These are phyloP conservation scores for Heteromormyrus szaboi DNA, from an alignment of 2,797 vertebrate genomes.

Conservation along the genomic window DNA sequence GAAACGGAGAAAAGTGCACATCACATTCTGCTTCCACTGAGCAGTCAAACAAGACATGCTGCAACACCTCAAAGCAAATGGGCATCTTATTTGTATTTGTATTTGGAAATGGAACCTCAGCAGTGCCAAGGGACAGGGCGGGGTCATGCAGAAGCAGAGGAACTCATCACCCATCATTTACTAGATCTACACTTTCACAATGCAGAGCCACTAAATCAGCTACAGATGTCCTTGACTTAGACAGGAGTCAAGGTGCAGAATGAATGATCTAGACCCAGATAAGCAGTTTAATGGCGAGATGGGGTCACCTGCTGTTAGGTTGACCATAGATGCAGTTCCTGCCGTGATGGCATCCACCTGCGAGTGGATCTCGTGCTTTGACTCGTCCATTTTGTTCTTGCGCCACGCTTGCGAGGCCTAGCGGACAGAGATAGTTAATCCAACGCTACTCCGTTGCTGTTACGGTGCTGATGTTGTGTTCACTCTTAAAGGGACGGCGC, in stretches of 20 bases:
- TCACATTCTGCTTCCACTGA: not conserved
- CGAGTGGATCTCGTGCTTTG: constrained; percentile 96
- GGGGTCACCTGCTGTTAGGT: constrained; percentile 81
- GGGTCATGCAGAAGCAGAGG: not conserved
- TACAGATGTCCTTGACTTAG: not conserved
- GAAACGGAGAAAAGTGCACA: not conserved
- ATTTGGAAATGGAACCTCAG: not conserved
- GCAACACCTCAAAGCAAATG: not conserved
- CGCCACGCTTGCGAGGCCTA: constrained; percentile 97
- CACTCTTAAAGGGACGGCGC: not conserved
- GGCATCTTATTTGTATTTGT: not conserved
- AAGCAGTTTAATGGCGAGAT: not conserved
- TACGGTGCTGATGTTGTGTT: not conserved
- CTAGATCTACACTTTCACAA: not conserved
- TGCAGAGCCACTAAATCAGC: not conserved
- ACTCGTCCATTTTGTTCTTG: constrained; percentile 98
- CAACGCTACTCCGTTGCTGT: not conserved
- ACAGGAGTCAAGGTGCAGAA: not conserved
- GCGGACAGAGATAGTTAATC: constrained; percentile 18
- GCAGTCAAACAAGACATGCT: not conserved
- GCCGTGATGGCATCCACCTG: constrained; percentile 97
- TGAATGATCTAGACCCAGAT: not conserved
- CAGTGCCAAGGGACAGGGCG: not conserved
- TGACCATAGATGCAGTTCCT: constrained; percentile 91
- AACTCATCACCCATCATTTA: not conserved